A percentile compares a stretch with the other conserved stretches of the same genome.
Conservation (phyloP, 2,113 vertebrate species). For the Ranitomeya imitator region DNA sequence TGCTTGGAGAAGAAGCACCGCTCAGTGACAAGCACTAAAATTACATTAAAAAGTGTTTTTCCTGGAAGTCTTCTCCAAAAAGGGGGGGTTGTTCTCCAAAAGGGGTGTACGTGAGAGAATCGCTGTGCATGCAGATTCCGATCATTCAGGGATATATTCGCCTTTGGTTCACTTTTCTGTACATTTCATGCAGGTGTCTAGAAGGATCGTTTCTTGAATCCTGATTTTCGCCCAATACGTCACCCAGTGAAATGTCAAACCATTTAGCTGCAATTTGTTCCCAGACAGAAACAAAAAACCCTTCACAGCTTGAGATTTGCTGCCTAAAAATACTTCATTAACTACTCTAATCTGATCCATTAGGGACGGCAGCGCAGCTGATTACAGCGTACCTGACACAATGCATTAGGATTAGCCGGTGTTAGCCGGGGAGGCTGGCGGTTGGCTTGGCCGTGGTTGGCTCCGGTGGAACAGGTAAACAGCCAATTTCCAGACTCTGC, state of each 20-base stretch:
- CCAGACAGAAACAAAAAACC: constrained; percentile 60
- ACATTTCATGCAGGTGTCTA: not conserved
- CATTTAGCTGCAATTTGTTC: constrained; percentile 62
- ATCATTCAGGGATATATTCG: not conserved
- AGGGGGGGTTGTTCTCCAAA: no score
- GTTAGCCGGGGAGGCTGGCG: constrained; percentile 10
- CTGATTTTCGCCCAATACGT: constrained; percentile 54
- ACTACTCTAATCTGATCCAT: constrained; percentile 59
- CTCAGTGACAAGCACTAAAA: no score
- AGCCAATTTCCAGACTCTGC: not conserved
- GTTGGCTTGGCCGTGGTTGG: constrained; percentile 17
- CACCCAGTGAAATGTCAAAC: constrained; percentile 58
- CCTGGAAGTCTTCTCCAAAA: no score
- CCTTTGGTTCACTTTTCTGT: not conserved
- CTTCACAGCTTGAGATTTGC: constrained; percentile 62
- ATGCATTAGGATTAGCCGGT: constrained; percentile 25
- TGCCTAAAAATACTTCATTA: constrained; percentile 67
- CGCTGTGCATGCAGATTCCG: not conserved
- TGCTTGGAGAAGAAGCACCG: not conserved
- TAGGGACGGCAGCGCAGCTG: constrained; percentile 52
- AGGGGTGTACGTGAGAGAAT: not conserved
- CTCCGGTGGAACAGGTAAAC: constrained; percentile 28
- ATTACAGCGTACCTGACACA: constrained; percentile 32
- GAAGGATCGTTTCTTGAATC: not conserved
- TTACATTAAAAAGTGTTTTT: no score